Evolutionary conservation across 2,888 invertebrate genomes (phyloP), one percentile per base, ranked within the genome.

Genomic region (Conistra vaccinii): DNA sequence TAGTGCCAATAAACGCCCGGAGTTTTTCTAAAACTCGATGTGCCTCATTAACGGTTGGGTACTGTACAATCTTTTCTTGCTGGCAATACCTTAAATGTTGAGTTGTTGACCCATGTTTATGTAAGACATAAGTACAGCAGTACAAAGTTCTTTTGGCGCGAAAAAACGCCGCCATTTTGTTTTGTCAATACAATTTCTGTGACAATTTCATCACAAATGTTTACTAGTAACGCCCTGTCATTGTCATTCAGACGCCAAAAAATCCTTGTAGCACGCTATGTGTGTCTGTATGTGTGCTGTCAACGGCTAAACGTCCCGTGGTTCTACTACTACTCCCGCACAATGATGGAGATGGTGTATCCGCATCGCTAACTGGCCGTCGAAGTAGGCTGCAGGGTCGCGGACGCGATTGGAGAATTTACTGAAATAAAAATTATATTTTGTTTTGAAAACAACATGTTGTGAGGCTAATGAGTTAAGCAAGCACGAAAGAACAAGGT

Each of bases 291-390:
- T 5, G 20, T 53, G 35, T 39, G 45, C 62, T 74, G 74, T 71
- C 66, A 83, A 78, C 73, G 69, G 78, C 85, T 85, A 85, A 82
- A 81, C 73, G 12, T 62, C 42, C 72, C 58, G 58, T 60, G 68
- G 42, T 51, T 51, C 57, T 81, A 93, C 75, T 39, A 32, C 69
- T 87, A 94, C 76, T 95, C 89, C 67, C 90, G 92, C 85, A 95
- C 92, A 74, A 94, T 93, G 87, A 95, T 93, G 91, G 94, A 94
- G 90, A 95, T 91, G 84, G 94, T 93, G 91, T 92, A 92, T 57
- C 94, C 93, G 92, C 92, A 94, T 89, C 92, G 96, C 96, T 96
- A 97, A 96, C 96, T 97, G 92, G 96, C 95, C 88, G 96, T 96
- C 12, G 96, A 96, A 1, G 96, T 95, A 55, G 96, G 95, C 89